Conservation (phyloP, 2,888 invertebrate genomes). For the Baronia brevicornis region DNA sequence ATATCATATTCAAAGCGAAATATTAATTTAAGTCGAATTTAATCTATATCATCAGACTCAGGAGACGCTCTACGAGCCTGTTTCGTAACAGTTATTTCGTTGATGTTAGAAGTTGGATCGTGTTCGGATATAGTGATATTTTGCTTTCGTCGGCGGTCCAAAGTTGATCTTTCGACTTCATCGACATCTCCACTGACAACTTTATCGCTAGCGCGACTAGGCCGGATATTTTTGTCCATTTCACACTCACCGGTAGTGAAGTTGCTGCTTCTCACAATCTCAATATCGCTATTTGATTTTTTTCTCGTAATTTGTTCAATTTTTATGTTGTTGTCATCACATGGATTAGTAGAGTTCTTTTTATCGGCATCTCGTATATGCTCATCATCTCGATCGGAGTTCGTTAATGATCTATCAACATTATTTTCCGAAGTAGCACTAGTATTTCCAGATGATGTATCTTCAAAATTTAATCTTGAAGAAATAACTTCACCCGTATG, state of each 20-base stretch:
- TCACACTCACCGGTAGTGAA: slow-evolving; percentile 23
- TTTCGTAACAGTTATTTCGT: slow-evolving; percentile 22
- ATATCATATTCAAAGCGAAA: slow-evolving; percentile 9
- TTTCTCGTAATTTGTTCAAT: slow-evolving; percentile 56
- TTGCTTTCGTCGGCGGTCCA: slow-evolving; percentile 58
- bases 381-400: slow-evolving; percentile 21
- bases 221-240: slow-evolving; percentile 24
- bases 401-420: slow-evolving; percentile 28
- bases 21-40: slow-evolving; percentile 16
- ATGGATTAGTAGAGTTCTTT: slow-evolving; percentile 22
- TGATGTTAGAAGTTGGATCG: slow-evolving; percentile 27
- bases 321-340: slow-evolving; percentile 32
- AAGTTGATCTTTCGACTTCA: slow-evolving; percentile 36
- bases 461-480: slow-evolving; percentile 30
- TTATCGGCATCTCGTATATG: slow-evolving; percentile 30
- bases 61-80: slow-evolving; percentile 45
- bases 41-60: slow-evolving; percentile 59
- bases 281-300: slow-evolving; percentile 33
- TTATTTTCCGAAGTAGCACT: slow-evolving; percentile 35
- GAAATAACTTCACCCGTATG: slow-evolving; percentile 56
- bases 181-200: slow-evolving; percentile 23
- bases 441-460: slow-evolving; percentile 40
- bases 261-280: slow-evolving; percentile 29
- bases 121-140: slow-evolving; percentile 27
- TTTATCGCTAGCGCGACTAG: slow-evolving; percentile 27